Evolutionary conservation across 2,113 vertebrate genomes (phyloP), one percentile per base, ranked within the genome.

Genomic region (Lanius ludovicianus): DNA sequence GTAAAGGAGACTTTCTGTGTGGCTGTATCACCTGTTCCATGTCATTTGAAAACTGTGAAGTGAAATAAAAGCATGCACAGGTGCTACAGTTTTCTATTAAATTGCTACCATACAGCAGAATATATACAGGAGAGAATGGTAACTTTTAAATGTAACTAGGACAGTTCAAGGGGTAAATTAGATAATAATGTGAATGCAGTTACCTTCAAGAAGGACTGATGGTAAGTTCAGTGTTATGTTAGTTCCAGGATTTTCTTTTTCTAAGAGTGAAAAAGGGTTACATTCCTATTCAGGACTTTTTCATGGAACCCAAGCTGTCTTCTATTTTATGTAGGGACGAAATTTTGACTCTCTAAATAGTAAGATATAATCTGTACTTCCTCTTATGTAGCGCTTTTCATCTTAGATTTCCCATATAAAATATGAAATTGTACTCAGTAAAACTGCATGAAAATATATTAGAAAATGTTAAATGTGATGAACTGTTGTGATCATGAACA

Each of bases 11-110:
- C 55, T 77, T 49, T 68, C 47, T 55, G 10, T 50, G 17, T 30
- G 46, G n/a, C 20, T 62, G 7, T n/a, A 55, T 88, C 84, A 94
- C 76, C 82, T 94, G 91, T 63, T 83, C 21, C 19, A 7, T 55
- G 50, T 7, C 84, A 86, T 77, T 47, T 94, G 87, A 70, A 88
- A 90, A 70, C 33, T 27, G 55, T 42, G 46, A 80, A 85, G 47
- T 76, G 78, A 96, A 91, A 93, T 78, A 86, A 92, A 96, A 95
- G 57, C 30, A 27, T 33, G 37, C 69, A 57, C 91, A 85, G 67
- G 55, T 95, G 89, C 27, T 70, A 17, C 46, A 55, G 35, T 59
- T 53, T 69, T 16, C 37, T 63, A 9, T 50, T 70, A 88, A 92
- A 89, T 89, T 91, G 28, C 10, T 93, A 69, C 67, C 67, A 77